phyloP scores from a whole-genome alignment of 37 sponge, comb jelly and placozoan genomes.

The Petrosia ficiformis region DNA sequence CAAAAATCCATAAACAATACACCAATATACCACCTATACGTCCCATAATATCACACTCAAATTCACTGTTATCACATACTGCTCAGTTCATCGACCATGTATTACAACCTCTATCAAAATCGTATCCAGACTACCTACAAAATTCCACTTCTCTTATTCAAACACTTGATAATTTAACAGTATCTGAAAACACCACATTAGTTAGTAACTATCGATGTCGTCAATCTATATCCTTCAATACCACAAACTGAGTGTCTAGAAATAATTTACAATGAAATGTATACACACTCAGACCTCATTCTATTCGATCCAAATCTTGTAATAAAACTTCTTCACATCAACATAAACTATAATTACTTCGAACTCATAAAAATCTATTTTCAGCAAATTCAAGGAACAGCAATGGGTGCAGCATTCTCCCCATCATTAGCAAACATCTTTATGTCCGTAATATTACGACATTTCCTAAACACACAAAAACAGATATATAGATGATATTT shows the following conservation, averaged over 20 bases:
- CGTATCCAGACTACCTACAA: constrained; percentile 21
- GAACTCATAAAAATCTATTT: not conserved
- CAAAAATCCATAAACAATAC: too few relatives aligned
- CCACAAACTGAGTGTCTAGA: constrained; percentile 29
- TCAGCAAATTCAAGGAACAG: constrained; percentile 33
- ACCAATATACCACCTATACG: constrained; percentile 27
- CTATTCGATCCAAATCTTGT: constrained; percentile 24
- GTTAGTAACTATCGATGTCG: constrained; percentile 36
- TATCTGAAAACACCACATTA: constrained; percentile 16
- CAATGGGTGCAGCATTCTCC: constrained; percentile 45
- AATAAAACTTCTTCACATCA: constrained; percentile 11
- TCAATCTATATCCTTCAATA: constrained; percentile 31
- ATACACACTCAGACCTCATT: constrained; percentile 3
- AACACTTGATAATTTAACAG: not conserved
- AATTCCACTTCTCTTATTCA: constrained; percentile 18
- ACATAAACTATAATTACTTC: constrained; percentile 29
- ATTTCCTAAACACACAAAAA: not conserved
- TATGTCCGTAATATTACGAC: constrained; percentile 14
- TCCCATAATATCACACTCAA: constrained; percentile 27
- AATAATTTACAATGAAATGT: constrained; percentile 15
- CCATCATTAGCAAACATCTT: constrained; percentile 37
- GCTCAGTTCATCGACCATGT: constrained; percentile 28
- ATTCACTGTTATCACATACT: constrained; percentile 11
- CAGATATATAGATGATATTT: constrained; percentile 52
- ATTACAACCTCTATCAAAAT: constrained; percentile 27